Evolutionary conservation across 2,888 invertebrate species (phyloP).

Genomic region (Tenthredo amoena): DNA sequence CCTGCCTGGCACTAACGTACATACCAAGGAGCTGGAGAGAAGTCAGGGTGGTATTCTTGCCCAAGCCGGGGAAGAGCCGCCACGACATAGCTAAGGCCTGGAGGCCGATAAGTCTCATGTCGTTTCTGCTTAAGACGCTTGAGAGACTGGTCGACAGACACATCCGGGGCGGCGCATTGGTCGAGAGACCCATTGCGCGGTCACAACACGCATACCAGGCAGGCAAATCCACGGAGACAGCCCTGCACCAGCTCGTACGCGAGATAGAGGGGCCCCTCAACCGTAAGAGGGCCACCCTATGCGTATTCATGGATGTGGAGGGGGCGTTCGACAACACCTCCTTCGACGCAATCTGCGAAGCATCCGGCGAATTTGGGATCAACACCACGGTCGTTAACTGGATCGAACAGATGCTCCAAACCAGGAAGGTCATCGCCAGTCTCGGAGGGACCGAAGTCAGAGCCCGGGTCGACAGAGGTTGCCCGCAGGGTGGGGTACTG

Average conservation of each 20-base stretch:
- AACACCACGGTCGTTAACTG: not conserved
- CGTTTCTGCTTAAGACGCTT: constrained; percentile 61
- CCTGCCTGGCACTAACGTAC: constrained; percentile 48
- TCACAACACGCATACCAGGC: constrained; percentile 60
- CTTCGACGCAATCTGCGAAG: constrained; percentile 42
- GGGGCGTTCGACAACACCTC: constrained; percentile 57
- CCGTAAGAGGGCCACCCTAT: constrained; percentile 38
- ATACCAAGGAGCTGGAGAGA: constrained; percentile 48
- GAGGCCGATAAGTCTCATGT: constrained; percentile 61
- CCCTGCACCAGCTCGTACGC: constrained; percentile 54
- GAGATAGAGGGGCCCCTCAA: constrained; percentile 48
- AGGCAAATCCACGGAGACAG: constrained; percentile 57
- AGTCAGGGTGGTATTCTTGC: constrained; percentile 55
- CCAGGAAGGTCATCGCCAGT: not conserved
- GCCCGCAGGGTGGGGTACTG: constrained; percentile 67
- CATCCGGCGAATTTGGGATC: not conserved
- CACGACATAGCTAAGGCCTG: constrained; percentile 56
- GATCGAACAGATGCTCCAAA: constrained; percentile 10
- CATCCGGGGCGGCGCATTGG: constrained; percentile 52
- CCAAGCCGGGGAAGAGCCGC: constrained; percentile 56
- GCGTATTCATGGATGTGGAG: constrained; percentile 57
- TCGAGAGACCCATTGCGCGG: constrained; percentile 36
- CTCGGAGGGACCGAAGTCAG: not conserved
- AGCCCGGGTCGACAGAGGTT: constrained; percentile 58
- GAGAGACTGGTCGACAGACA: constrained; percentile 60